These are phyloP conservation scores for Sesamia nonagrioides DNA, from an alignment of 1,140 invertebrate genomes.

Conservation along the genomic window DNA sequence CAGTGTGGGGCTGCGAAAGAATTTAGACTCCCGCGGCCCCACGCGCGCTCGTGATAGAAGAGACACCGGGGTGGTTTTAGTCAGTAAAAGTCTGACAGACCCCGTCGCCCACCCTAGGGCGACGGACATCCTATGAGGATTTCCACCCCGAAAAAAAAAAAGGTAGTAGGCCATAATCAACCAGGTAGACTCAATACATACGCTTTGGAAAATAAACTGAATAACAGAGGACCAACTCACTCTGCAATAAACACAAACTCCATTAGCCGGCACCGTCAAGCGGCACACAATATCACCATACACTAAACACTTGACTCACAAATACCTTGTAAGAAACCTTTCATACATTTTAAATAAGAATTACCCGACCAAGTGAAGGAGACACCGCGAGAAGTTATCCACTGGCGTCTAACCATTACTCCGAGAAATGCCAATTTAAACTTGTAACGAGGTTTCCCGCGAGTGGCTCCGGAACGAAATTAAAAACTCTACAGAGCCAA, in stretches of 20 bases:
- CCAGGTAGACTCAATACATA: too few species aligned
- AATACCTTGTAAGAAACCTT: constrained; percentile 47
- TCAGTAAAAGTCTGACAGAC: too few species aligned
- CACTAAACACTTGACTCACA: constrained; percentile 44
- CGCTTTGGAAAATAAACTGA: too few species aligned
- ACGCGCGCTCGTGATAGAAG: too few species aligned
- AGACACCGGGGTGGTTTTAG: too few species aligned
- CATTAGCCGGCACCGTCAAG: background rate
- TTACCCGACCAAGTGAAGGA: constrained; percentile 74
- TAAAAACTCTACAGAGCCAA: constrained; percentile 79
- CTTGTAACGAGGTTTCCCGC: constrained; percentile 85
- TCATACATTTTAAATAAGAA: constrained; percentile 86
- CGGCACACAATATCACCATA: constrained; percentile 36
- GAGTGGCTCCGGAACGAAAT: constrained; percentile 84
- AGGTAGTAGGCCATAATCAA: too few species aligned
- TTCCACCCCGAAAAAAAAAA: too few species aligned
- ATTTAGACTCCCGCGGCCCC: too few species aligned
- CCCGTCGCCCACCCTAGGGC: too few species aligned
- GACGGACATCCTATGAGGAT: too few species aligned
- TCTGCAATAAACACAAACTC: background rate
- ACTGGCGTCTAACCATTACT: constrained; percentile 82
- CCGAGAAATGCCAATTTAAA: constrained; percentile 87
- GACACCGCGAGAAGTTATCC: constrained; percentile 75
- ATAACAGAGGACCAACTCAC: too few species aligned
- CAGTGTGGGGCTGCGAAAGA: too few species aligned